Evolutionary conservation across 2,113 vertebrate species (phyloP), one percentile per base, ranked within the genome.

Genomic region (Trematomus loennbergii): DNA sequence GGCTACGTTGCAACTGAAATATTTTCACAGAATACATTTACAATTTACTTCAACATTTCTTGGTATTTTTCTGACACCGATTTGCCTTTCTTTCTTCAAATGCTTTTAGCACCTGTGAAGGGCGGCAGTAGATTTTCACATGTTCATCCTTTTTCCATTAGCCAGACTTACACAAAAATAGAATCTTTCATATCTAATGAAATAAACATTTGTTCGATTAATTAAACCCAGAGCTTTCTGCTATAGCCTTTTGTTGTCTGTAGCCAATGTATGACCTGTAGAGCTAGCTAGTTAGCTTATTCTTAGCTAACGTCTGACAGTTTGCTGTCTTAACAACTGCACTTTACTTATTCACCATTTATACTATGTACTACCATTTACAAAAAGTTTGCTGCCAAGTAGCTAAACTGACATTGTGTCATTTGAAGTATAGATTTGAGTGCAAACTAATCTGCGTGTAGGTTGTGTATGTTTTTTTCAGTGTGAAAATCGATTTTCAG

Each of bases 171-270:
- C 17, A 67, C 17, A 69, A 45, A 74, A 45, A 20, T 29, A 62
- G 25, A 82, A 54, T 49, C 0, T 12, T 45, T 82, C 36, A 17
- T 66, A 22, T 7, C 69, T 45, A 67, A 70, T 48, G 20, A 79
- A 62, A 67, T 17, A 33, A 10, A 68, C 48, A 40, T 3, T 43
- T 55, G 12, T 36, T 71, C 46, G 40, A 4, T 67, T 59, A 25
- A 9, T 36, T 13, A 46, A 2, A 17, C 13, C 12, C 50, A 25
- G 25, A n/a, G 10, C 0, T 70, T 79, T 46, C 13, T 18, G 54
- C 10, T 18, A 20, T n/a, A 67, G 29, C 64, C 60, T 22, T 9
- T 58, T 17, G 4, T 29, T 3, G 9, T 64, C 13, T 48, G 43
- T 29, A 29, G 29, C 29, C 29, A 45, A 20, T 43, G n/a, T 63